Conservation (phyloP, 2,113 vertebrate genomes). For the Microtus richardsoni region DNA sequence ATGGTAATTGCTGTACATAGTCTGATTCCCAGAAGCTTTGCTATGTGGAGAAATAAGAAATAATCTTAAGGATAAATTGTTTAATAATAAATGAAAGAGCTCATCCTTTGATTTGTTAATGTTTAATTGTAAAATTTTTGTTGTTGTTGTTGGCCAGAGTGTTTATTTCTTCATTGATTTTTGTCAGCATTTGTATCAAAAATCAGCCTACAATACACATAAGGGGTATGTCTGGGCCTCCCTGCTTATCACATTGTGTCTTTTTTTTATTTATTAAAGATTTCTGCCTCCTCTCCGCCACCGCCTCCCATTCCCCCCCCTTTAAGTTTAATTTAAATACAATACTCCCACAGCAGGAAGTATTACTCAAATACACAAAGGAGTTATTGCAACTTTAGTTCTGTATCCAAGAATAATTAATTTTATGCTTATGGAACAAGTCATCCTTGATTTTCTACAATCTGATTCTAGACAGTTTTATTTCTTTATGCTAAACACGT, state of each 20-base stretch:
- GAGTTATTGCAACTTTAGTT: background rate
- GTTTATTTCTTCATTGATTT: too few species aligned
- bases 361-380: background rate
- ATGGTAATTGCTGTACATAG: background rate
- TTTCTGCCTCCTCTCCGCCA: too few species aligned
- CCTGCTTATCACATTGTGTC: too few species aligned
- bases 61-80: background rate
- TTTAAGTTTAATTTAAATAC: background rate
- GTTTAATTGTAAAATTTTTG: constrained; percentile 36
- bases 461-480: background rate
- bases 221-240: too few species aligned
- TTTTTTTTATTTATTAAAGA: too few species aligned
- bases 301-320: too few species aligned
- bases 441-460: background rate
- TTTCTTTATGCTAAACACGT: background rate
- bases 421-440: background rate
- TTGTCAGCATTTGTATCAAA: too few species aligned
- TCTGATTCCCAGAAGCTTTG: background rate
- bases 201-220: too few species aligned
- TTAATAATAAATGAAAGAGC: constrained; percentile 19
- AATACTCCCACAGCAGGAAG: background rate
- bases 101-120: constrained; percentile 2
- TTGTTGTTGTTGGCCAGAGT: too few species aligned
- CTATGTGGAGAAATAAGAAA: background rate
- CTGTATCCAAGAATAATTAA: background rate